phyloP scores from a whole-genome alignment of 2,797 vertebrate species.

The Ptychadena robeensis region DNA sequence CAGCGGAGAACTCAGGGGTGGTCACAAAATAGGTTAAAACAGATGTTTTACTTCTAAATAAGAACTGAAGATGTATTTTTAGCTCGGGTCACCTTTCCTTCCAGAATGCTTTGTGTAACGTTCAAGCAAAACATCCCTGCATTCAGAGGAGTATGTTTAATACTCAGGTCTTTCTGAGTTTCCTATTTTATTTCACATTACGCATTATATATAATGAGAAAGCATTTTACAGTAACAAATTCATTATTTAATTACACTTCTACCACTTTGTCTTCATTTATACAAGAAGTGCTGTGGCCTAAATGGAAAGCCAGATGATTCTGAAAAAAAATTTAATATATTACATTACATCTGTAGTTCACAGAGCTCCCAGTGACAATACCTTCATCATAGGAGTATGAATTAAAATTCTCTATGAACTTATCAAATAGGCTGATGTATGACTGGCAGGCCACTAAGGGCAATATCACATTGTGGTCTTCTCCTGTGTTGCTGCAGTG shows the following conservation, averaged over 20 bases:
- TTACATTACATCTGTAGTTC: too few relatives aligned
- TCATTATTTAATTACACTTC: background rate
- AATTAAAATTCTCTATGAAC: too few relatives aligned
- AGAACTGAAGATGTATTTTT: slow-evolving; percentile 18
- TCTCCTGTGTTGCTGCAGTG: too few relatives aligned
- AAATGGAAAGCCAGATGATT: background rate
- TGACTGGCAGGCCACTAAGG: too few relatives aligned
- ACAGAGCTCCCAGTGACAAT: too few relatives aligned
- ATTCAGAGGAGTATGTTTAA: slow-evolving; percentile 23
- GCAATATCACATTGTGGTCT: too few relatives aligned
- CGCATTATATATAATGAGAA: background rate
- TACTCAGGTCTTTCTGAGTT: background rate
- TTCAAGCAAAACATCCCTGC: slow-evolving; percentile 20
- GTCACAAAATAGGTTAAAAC: background rate
- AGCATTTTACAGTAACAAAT: background rate
- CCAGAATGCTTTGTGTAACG: slow-evolving; percentile 21
- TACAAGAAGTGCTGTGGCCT: background rate
- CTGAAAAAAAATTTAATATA: too few relatives aligned
- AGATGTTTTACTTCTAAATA: slow-evolving; percentile 7
- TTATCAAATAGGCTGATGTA: too few relatives aligned
- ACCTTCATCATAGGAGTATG: too few relatives aligned
- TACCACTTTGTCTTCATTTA: background rate
- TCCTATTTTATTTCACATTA: background rate
- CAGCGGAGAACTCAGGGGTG: background rate
- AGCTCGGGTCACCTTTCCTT: slow-evolving; percentile 4